These are phyloP conservation scores for Indri indri DNA, from an alignment of 2,113 vertebrate species.

Conservation along the genomic window DNA sequence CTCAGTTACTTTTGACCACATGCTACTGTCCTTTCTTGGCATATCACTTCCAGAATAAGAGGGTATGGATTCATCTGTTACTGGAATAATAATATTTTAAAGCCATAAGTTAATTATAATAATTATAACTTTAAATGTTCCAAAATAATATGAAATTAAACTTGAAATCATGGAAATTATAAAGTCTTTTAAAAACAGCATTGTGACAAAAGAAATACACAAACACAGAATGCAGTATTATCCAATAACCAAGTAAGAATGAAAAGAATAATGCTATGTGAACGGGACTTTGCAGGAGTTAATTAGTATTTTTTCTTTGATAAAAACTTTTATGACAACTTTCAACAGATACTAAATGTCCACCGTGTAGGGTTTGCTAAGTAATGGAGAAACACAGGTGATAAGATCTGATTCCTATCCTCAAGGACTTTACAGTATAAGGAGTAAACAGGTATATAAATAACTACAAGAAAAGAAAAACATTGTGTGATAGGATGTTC, in stretches of 20 bases:
- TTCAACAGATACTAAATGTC: background rate
- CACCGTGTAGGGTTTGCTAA: background rate
- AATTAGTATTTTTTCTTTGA: background rate
- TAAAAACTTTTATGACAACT: background rate
- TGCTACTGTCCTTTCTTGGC: conserved; percentile 70
- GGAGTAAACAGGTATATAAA: background rate
- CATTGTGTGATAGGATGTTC: background rate
- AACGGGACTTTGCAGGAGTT: background rate
- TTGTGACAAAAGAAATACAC: background rate
- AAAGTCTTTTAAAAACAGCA: conserved; percentile 17
- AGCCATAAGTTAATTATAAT: background rate
- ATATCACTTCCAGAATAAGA: conserved; percentile 76
- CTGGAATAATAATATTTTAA: conserved; percentile 54
- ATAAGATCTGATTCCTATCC: background rate
- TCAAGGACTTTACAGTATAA: background rate
- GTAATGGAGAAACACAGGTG: background rate
- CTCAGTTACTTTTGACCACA: conserved; percentile 84
- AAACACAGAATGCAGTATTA: conserved; percentile 57
- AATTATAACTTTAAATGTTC: background rate
- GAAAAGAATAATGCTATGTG: conserved; percentile 4
- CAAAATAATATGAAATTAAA: conserved; percentile 29
- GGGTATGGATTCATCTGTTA: conserved; percentile 77
- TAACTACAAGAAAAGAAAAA: background rate
- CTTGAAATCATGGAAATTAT: background rate
- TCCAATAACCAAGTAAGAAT: conserved; percentile 60